Percentiles rank a stretch among this genome's conserved stretches.
phyloP scores from a whole-genome alignment of 2,797 vertebrate genomes.

The Gambusia yucatana region DNA sequence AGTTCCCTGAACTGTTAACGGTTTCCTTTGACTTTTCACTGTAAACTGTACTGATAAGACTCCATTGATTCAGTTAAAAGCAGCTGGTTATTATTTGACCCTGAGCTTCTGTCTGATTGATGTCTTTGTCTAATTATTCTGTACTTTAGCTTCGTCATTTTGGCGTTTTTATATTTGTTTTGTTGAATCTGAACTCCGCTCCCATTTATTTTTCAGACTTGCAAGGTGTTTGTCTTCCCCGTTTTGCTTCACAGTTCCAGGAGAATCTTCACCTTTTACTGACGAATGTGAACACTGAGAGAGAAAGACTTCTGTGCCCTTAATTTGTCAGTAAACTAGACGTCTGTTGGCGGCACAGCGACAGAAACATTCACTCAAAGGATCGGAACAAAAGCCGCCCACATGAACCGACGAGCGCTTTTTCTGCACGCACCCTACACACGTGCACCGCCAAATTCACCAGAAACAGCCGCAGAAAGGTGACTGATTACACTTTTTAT shows the following conservation, averaged over 20 bases:
- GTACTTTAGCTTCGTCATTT: background rate
- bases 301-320: constrained; percentile 12
- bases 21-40: background rate
- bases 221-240: constrained; percentile 6
- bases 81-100: background rate
- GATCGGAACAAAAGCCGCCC: constrained; percentile 56
- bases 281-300: constrained; percentile 18
- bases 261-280: constrained; percentile 42
- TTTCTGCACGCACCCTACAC: constrained; percentile 33
- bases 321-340: constrained; percentile 30
- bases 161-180: background rate
- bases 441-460: constrained; percentile 11
- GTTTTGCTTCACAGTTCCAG: constrained; percentile 28
- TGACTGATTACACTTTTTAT: constrained; percentile 28
- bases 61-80: background rate
- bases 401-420: constrained; percentile 35
- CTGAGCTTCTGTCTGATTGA: background rate
- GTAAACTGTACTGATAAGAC: background rate
- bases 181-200: background rate
- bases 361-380: constrained; percentile 36
- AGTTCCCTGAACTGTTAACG: background rate
- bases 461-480: constrained; percentile 11
- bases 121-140: background rate
- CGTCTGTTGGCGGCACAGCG: constrained; percentile 45
- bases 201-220: constrained; percentile 11